phyloP scores from a whole-genome alignment of 1,140 invertebrate genomes.

The Temnothorax longispinosus region DNA sequence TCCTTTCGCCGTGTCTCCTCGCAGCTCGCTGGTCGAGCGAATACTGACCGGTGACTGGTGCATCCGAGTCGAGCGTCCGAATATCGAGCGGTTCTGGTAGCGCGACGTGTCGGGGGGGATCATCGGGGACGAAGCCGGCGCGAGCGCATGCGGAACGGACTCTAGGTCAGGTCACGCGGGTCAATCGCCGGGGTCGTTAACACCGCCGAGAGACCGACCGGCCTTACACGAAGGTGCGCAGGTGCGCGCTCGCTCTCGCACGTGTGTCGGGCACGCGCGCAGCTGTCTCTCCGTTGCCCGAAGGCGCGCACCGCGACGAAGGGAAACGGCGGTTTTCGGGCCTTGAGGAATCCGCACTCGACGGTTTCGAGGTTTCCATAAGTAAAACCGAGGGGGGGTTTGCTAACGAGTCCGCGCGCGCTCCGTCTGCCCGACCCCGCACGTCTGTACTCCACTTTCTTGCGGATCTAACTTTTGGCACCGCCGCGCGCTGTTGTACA shows the following conservation, averaged over 20 bases:
- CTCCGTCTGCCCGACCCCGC: neutral
- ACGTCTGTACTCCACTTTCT: neutral
- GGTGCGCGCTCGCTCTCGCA: neutral
- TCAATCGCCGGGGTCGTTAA: slow-evolving; percentile 80
- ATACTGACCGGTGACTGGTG: slow-evolving; percentile 37
- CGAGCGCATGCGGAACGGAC: slow-evolving; percentile 66
- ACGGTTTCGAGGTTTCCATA: neutral
- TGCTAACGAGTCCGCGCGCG: neutral
- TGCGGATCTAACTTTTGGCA: neutral
- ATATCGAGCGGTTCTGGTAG: slow-evolving; percentile 67
- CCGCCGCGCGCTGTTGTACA: too few relatives aligned
- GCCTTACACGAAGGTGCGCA: neutral
- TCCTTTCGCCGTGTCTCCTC: neutral
- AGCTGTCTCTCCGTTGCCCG: neutral
- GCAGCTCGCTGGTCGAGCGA: slow-evolving; percentile 33
- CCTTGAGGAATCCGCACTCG: slow-evolving; percentile 15
- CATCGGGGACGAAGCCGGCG: slow-evolving; percentile 31
- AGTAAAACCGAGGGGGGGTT: neutral
- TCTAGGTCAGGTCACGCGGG: slow-evolving; percentile 81
- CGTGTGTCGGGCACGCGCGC: neutral
- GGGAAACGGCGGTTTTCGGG: neutral
- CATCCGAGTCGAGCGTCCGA: neutral
- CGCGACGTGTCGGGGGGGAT: neutral
- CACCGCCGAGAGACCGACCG: slow-evolving; percentile 66
- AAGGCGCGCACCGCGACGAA: neutral